These are phyloP conservation scores for Acropternis orthonyx DNA, from an alignment of 2,797 vertebrate genomes.

Conservation along the genomic window DNA sequence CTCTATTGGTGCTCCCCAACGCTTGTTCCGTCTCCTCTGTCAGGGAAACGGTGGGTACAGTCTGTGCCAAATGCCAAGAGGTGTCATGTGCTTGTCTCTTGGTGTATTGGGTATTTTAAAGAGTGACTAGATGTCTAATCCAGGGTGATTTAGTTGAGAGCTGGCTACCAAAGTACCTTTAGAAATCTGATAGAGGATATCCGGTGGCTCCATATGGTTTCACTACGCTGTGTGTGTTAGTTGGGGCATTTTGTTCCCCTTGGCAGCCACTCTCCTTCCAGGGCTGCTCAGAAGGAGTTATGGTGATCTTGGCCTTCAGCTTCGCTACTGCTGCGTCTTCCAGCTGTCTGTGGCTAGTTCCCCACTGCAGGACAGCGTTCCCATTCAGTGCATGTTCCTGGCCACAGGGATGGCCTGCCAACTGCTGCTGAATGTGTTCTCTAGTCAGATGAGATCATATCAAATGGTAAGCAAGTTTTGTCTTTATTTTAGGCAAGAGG, in stretches of 20 bases:
- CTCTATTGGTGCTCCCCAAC: not conserved
- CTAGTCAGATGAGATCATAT: constrained; percentile 35
- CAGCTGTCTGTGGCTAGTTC: constrained; percentile 16
- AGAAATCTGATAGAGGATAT: not conserved
- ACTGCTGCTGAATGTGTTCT: constrained; percentile 3
- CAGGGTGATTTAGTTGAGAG: not conserved
- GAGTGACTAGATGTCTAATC: not conserved
- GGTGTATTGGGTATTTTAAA: not conserved
- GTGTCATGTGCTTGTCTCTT: not conserved
- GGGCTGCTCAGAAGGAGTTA: not conserved
- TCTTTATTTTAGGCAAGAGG: constrained; percentile 43
- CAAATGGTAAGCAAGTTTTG: constrained; percentile 1
- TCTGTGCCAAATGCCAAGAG: not conserved
- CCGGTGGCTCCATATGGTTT: rapidly evolving
- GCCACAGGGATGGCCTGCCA: not conserved
- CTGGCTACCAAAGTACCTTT: not conserved
- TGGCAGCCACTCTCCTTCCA: not conserved
- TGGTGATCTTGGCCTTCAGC: not conserved
- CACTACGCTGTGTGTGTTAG: not conserved
- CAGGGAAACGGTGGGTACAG: not conserved
- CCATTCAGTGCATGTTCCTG: not conserved
- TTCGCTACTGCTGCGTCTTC: not conserved
- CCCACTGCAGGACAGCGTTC: constrained; percentile 9
- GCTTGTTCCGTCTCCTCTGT: rapidly evolving
- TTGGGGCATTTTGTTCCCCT: not conserved